Base-by-base conservation (phyloP, 2,113 vertebrate species). In the Pelmatolapia mariae region DNA sequence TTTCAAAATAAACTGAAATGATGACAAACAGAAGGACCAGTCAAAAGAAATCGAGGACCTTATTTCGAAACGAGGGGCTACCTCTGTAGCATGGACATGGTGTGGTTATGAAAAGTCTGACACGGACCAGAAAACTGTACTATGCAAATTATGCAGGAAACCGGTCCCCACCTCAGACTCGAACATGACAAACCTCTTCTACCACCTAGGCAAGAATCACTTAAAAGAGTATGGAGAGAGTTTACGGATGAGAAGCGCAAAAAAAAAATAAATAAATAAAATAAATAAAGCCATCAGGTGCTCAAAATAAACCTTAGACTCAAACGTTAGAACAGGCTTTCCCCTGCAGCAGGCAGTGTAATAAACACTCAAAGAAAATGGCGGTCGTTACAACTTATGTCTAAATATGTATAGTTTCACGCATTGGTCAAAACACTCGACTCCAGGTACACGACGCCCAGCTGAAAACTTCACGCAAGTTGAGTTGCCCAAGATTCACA, bases 201-300 rank as follows among this genome's bases (percentile, higher is more conserved):
- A 52, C 50, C 50, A 52, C 50, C 19, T 52, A 52, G 8, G 8
- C 50, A 52, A 52, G 50, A 52, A n/a, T n/a, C 50, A 52, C 50
- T n/a, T 52, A 8, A 52, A 52, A 10, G 50, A 52, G 50, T 5
- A n/a, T n/a, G 50, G 50, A 52, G 18, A 52, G 50, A n/a, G 50
- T 52, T 52, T 52, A 52, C 8, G 19, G 50, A 52, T 52, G 19
- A 52, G 50, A 52, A 52, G 18, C 9, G 18, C 9, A 10, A 22
- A 10, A n/a, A 53, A 5, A 50, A 2, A 3, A 18, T 8, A 18
- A 6, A 0, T 2, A 7, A 4, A 4, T 0, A 4, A 50, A 18
- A 52, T n/a, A n/a, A 53, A n/a, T n/a, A n/a, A 7, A 54, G n/a
- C 11, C n/a, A 7, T 12, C n/a, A 24, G 53, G 53, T 54, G 53